Evolutionary conservation across 2,797 vertebrate genomes (phyloP).

Genomic region (Lophotriccus pileatus): DNA sequence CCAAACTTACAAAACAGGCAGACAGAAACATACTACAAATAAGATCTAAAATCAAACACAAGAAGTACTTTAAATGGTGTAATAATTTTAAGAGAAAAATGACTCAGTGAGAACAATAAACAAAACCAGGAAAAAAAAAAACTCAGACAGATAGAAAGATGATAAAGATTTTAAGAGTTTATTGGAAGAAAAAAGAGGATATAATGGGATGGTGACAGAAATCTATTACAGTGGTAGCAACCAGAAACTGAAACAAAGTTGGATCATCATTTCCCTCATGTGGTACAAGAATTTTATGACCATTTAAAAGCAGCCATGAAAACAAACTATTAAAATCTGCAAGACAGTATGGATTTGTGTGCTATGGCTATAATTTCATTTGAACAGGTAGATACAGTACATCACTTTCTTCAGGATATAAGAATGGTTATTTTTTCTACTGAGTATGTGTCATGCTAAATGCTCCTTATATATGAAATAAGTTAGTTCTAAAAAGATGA

Average conservation of each 20-base stretch:
- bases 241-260: conserved; percentile 27
- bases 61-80: neutral
- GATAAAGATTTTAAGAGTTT: conserved; percentile 74
- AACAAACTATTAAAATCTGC: neutral
- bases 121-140: conserved; percentile 34
- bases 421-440: neutral
- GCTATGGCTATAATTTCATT: neutral
- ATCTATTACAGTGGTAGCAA: conserved; percentile 63
- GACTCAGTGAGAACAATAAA: neutral
- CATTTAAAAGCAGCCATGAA: conserved; percentile 1
- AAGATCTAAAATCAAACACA: neutral
- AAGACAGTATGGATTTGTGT: neutral
- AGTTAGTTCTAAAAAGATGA: neutral
- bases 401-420: neutral
- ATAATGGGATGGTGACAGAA: conserved; percentile 66
- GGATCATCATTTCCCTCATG: neutral
- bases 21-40: neutral
- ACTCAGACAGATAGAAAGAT: conserved; percentile 69
- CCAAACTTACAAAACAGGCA: neutral
- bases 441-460: neutral
- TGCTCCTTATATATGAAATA: neutral
- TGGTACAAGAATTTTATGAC: neutral
- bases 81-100: neutral
- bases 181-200: conserved; percentile 75
- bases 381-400: neutral